These are phyloP conservation scores for Phoenicopterus ruber DNA, from an alignment of 2,113 vertebrate species.

Conservation along the genomic window DNA sequence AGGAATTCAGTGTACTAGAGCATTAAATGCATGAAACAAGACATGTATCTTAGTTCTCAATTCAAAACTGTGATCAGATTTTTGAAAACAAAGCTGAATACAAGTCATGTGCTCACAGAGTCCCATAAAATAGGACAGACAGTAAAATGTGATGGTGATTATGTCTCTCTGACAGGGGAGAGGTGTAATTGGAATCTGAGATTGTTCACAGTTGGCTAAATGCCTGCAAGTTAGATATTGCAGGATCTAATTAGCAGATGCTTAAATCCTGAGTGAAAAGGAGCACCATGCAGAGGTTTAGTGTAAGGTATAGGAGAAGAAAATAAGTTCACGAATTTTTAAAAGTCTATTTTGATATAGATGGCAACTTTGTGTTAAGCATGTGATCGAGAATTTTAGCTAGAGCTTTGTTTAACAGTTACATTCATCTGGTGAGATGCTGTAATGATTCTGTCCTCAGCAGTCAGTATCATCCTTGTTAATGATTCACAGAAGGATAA, in stretches of 20 bases:
- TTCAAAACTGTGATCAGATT: not conserved
- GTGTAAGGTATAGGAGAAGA: not conserved
- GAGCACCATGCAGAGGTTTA: not conserved
- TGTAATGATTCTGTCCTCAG: not conserved
- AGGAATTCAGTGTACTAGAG: not conserved
- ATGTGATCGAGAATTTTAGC: not conserved
- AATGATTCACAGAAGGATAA: not conserved
- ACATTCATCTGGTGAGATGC: not conserved
- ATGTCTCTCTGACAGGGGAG: not conserved
- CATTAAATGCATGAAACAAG: not conserved
- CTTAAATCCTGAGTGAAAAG: not conserved
- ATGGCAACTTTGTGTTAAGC: not conserved
- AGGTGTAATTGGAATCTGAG: not conserved
- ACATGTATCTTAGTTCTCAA: fast-evolving
- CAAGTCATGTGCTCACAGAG: fast-evolving
- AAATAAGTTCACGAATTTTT: not conserved
- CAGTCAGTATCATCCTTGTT: not conserved
- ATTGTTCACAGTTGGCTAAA: not conserved
- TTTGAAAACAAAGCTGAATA: not conserved
- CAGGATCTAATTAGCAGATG: not conserved
- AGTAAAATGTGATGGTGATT: not conserved
- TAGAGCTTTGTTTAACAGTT: not conserved
- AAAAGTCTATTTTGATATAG: not conserved
- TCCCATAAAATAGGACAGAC: not conserved
- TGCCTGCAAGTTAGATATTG: not conserved